Evolutionary conservation across 2,797 vertebrate species (phyloP), one percentile per base, ranked within the genome.

Genomic region (Erethizon dorsatum): DNA sequence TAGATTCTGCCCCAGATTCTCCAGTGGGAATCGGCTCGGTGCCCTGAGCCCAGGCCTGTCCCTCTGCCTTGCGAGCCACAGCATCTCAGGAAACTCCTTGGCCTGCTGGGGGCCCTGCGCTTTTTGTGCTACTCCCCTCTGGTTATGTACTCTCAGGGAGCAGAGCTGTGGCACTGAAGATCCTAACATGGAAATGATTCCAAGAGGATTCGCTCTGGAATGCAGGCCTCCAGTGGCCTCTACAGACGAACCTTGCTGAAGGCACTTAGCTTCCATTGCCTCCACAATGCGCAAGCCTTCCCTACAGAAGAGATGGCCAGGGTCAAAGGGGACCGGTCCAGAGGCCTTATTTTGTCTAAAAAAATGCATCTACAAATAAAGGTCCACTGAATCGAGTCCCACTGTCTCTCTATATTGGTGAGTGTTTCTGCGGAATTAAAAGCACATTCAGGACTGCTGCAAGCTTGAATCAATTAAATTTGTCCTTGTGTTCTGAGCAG

Each of bases 1-100:
- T 95, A 83, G 90, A 96, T 95, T 91, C 85, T 89, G 63, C 24
- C 79, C 92, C 63, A 57, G 83, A 91, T 91, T 91, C 85, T 91
- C 69, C 52, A 13, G 37, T 52, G 50, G 83, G 75, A 83, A 47
- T 37, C 88, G 57, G 9, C 26, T 77, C 20, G 47, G 84, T 61
- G 56, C 37, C n/a, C 61, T 45, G 52, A 94, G 37, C n/a, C 41
- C 22, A 24, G 41, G 33, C 37, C 17, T 71, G 78, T 59, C n/a
- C 85, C 61, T 73, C 63, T 65, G 37, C 69, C 45, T 31, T 59
- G 52, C 2, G 37, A 87, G 79, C 26, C 37, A 65, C 7, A 37
- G 33, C 9, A 1, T 92, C 82, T 87, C 0, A 5, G 73, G 47
- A 56, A 77, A 89, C 28, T 59, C 22, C 59, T 13, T 41, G 77